phyloP scores from a whole-genome alignment of 2,888 invertebrate species.

The Bombyx huttoni region DNA sequence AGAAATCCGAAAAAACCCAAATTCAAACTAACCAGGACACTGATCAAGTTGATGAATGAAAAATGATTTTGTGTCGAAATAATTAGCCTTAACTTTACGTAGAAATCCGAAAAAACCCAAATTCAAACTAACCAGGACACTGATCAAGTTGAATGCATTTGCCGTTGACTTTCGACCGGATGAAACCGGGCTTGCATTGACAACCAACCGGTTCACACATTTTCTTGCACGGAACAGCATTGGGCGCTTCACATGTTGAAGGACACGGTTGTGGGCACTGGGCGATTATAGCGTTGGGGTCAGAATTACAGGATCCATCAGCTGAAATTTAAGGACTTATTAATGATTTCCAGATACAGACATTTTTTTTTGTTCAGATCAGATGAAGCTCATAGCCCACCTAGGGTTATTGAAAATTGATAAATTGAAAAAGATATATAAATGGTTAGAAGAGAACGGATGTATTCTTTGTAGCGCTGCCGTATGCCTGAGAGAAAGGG shows the following conservation, averaged over 20 bases:
- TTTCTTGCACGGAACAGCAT: conserved; percentile 16
- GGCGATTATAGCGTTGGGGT: conserved; percentile 19
- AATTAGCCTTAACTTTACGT: too few species aligned
- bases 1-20: too few species aligned
- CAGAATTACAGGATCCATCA: conserved; percentile 19
- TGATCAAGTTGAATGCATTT: conserved; percentile 11
- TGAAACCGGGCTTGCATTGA: conserved; percentile 12
- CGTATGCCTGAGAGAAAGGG: too few species aligned
- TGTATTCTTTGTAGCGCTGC: too few species aligned
- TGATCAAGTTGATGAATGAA: conserved; percentile 9
- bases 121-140: conserved; percentile 11
- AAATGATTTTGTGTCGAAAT: too few species aligned
- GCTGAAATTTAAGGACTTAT: conserved; percentile 6
- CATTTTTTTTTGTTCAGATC: too few species aligned
- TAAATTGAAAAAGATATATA: too few species aligned
- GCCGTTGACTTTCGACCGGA: conserved; percentile 11
- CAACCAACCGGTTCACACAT: conserved; percentile 11
- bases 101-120: too few species aligned
- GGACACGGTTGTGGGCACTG: conserved; percentile 22
- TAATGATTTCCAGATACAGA: not conserved
- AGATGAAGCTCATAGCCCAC: too few species aligned
- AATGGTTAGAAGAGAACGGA: too few species aligned
- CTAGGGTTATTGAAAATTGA: too few species aligned
- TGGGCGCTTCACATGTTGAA: conserved; percentile 21
- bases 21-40: conserved; percentile 11